Evolutionary conservation across 1,140 invertebrate species (phyloP), one percentile per base, ranked within the genome.

Genomic region (Goniozus legneri): DNA sequence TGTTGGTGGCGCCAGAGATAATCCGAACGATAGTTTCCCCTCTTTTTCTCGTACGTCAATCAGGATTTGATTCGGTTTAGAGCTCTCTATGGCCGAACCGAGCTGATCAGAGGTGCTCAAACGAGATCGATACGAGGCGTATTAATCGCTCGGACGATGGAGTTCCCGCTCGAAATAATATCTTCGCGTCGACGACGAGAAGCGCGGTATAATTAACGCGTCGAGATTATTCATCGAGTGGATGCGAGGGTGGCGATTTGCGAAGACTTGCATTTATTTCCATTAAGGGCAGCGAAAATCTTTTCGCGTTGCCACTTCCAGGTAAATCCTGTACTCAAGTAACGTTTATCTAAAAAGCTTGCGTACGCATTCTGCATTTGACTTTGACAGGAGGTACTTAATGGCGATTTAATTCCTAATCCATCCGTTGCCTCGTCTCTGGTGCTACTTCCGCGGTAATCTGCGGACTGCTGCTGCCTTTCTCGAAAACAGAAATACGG

Each of bases 1-100:
- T 62, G 59, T 69, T 65, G 64, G 65, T 71, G 69, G 69, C 62
- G 66, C 68, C 65, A 60, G 47, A 64, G 65, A 73, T 73, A 73
- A 71, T 72, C 71, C 69, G 47, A 38, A 52, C 54, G 57, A 64
- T 68, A 68, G 64, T 64, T 65, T 59, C 64, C 65, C 47, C 59
- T 56, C 59, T 60, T 61, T 65, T 62, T 60, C 53, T 40, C 37
- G 37, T 55, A 63, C 61, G 70, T 73, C 70, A 73, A 68, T 73
- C 70, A 73, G 69, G 70, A 73, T 73, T 71, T 66, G 60, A 64
- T 59, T 69, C 62, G 55, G 65, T 65, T 65, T 69, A 65, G 58
- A 69, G 57, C 53, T 63, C 64, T 67, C 67, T 64, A 62, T 68
- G 62, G 60, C 56, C 60, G 54, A 60, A 62, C 50, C 58, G 44